Evolutionary conservation across 2,797 vertebrate genomes (phyloP).

Genomic region (Sebastes iracundus): DNA sequence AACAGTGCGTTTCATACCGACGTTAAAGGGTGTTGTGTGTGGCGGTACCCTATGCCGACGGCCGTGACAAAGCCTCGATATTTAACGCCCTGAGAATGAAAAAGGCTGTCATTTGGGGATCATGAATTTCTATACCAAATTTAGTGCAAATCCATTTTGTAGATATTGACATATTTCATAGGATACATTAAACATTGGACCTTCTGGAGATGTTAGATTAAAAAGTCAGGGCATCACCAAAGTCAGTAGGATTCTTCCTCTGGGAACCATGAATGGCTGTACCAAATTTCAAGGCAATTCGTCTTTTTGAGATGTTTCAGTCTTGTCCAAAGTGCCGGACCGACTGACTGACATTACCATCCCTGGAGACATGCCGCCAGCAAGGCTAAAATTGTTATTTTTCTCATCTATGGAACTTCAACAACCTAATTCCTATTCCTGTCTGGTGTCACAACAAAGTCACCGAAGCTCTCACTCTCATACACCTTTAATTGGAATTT

Average conservation of each 20-base stretch:
- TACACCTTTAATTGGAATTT: conserved; percentile 54
- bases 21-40: too few relatives aligned
- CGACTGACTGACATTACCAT: neutral
- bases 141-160: neutral
- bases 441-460: conserved; percentile 21
- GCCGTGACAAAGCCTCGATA: too few relatives aligned
- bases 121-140: neutral
- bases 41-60: too few relatives aligned
- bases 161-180: neutral
- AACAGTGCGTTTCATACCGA: too few relatives aligned
- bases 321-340: neutral
- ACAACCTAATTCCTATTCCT: conserved; percentile 9
- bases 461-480: conserved; percentile 10
- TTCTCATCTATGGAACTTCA: neutral
- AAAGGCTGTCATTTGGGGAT: neutral
- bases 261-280: neutral
- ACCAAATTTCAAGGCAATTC: neutral
- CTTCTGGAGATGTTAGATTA: neutral
- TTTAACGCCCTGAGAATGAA: too few relatives aligned
- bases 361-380: neutral
- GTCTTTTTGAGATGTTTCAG: neutral
- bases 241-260: neutral
- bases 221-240: neutral
- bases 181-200: neutral
- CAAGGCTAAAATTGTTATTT: neutral